Evolutionary conservation across 2,113 vertebrate genomes (phyloP).

Genomic region (Toxostoma redivivum): DNA sequence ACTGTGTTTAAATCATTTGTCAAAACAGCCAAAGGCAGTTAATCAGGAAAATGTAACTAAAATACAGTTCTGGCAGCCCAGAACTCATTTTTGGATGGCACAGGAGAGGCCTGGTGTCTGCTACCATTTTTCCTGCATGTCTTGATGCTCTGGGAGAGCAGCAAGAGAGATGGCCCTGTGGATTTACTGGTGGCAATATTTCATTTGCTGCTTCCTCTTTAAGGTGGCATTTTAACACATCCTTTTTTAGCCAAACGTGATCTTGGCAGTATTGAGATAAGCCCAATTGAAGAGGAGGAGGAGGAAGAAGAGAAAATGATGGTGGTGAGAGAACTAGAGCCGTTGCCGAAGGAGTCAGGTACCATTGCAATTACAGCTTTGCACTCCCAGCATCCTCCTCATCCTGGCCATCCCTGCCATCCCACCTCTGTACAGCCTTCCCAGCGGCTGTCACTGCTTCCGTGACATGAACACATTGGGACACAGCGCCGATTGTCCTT

Average conservation of each 20-base stretch:
- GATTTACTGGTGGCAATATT: background rate
- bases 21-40: background rate
- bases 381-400: background rate
- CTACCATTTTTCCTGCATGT: background rate
- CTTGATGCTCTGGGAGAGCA: background rate
- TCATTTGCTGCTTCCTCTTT: background rate
- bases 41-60: background rate
- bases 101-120: background rate
- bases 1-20: background rate
- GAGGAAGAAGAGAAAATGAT: constrained; percentile 22
- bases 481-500: background rate
- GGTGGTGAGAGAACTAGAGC: constrained; percentile 26
- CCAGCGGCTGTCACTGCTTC: background rate
- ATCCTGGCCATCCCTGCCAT: background rate
- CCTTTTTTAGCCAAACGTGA: constrained; percentile 48
- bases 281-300: constrained; percentile 29
- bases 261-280: constrained; percentile 51
- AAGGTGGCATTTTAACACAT: constrained; percentile 29
- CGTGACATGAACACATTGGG: background rate
- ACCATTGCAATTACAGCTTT: background rate
- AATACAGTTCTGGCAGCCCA: background rate
- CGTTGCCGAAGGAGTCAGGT: constrained; percentile 7
- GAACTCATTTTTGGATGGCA: background rate
- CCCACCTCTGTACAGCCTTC: background rate
- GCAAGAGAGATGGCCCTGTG: background rate